Evolutionary conservation across 2,113 vertebrate species (phyloP).

Genomic region (Cryptomyrus ogoouensis): DNA sequence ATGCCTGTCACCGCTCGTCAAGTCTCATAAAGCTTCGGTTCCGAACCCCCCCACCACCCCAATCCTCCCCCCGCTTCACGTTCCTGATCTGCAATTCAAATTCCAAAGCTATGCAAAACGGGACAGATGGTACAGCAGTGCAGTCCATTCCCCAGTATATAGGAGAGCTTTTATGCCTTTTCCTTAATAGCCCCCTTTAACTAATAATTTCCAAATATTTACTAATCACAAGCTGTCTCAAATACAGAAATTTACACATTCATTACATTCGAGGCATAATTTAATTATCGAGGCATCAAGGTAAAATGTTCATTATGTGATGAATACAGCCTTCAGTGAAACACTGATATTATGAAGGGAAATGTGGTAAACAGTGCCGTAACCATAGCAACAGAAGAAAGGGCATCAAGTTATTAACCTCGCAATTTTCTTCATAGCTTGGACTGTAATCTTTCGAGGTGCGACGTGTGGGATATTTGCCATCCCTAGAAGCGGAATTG

Average conservation of each 20-base stretch:
- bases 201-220: conserved; percentile 48
- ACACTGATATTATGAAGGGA: conserved; percentile 9
- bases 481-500: neutral
- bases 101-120: conserved; percentile 47
- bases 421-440: conserved; percentile 4
- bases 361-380: conserved; percentile 8
- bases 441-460: neutral
- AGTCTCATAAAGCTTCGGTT: conserved; percentile 39
- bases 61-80: conserved; percentile 30
- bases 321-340: neutral
- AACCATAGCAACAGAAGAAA: conserved; percentile 17
- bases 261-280: conserved; percentile 33
- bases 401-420: conserved; percentile 21
- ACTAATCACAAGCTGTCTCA: conserved; percentile 45
- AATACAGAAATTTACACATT: conserved; percentile 40
- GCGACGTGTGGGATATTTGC: neutral
- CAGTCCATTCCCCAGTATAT: conserved; percentile 47
- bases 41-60: conserved; percentile 20
- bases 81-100: conserved; percentile 60
- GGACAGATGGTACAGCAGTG: conserved; percentile 54
- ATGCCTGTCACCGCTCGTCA: conserved; percentile 34
- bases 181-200: conserved; percentile 40
- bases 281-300: conserved; percentile 26
- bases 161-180: conserved; percentile 37
- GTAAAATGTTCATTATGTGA: conserved; percentile 10